Percentiles rank a stretch among this genome's conserved stretches.
Evolutionary conservation across 37 sponge, comb jelly and placozoan species (phyloP).

Genomic region (Spongia lamella): DNA sequence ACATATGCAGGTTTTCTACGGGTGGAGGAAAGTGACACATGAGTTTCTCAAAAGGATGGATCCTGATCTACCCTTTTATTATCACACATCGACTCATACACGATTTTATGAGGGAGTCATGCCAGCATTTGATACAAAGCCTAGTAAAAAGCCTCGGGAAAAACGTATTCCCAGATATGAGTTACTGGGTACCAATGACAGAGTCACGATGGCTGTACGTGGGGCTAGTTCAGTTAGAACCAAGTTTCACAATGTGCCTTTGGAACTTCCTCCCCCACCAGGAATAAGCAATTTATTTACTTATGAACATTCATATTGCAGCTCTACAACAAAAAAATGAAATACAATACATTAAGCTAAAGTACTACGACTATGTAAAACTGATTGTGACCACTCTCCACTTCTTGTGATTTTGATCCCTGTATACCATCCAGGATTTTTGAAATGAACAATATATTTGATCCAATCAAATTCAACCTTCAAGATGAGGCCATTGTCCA

Average conservation of each 20-base stretch:
- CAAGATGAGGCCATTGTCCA: background rate
- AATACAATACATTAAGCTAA: too few relatives aligned
- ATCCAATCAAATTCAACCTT: constrained; percentile 3
- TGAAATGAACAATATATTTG: background rate
- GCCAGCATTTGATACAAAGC: background rate
- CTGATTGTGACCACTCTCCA: too few relatives aligned
- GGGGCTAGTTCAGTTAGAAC: too few relatives aligned
- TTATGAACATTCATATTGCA: too few relatives aligned
- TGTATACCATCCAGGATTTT: too few relatives aligned
- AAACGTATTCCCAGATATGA: constrained; percentile 9
- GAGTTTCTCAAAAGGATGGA: constrained; percentile 18
- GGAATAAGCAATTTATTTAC: too few relatives aligned
- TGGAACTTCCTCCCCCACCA: too few relatives aligned
- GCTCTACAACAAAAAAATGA: too few relatives aligned
- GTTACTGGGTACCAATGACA: constrained; percentile 1
- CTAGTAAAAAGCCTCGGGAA: background rate
- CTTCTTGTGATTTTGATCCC: too few relatives aligned
- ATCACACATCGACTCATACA: background rate
- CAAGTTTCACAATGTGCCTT: too few relatives aligned
- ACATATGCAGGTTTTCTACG: constrained; percentile 20
- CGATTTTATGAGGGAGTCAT: constrained; percentile 14
- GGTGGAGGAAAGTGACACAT: constrained; percentile 14
- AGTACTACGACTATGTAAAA: too few relatives aligned
- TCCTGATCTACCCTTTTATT: constrained; percentile 15
- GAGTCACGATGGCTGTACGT: constrained; percentile 1